phyloP scores from a whole-genome alignment of 2,113 vertebrate species.

The Oreocharis arfaki region DNA sequence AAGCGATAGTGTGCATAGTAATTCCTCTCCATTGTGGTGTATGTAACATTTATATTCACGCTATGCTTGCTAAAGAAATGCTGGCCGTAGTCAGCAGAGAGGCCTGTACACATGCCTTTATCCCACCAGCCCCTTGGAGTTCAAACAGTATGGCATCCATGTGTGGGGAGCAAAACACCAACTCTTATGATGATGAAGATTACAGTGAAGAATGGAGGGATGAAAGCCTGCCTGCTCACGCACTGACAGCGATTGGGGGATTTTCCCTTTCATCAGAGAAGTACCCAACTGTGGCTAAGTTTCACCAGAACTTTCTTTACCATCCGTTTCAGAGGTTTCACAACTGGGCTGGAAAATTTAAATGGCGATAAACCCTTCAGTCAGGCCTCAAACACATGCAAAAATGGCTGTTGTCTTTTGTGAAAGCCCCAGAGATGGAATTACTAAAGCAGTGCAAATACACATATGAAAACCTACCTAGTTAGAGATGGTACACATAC shows the following conservation, averaged over 20 bases:
- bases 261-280: neutral
- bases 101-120: neutral
- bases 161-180: neutral
- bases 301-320: neutral
- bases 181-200: slow-evolving; percentile 51
- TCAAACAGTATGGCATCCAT: slow-evolving; percentile 4
- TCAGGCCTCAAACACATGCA: neutral
- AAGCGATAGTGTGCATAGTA: neutral
- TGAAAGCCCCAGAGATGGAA: neutral
- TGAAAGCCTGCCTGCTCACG: neutral
- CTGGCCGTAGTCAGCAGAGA: neutral
- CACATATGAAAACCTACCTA: neutral
- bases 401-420: neutral
- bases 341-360: neutral
- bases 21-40: neutral
- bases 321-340: neutral
- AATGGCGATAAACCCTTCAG: neutral
- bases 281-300: neutral
- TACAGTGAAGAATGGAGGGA: slow-evolving; percentile 32
- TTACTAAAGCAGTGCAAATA: neutral
- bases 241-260: neutral
- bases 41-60: neutral
- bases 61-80: neutral
- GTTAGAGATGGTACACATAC: neutral
- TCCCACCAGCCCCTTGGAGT: neutral